These are phyloP conservation scores for Eupithecia exiguata DNA, from an alignment of 2,888 invertebrate species.

Conservation along the genomic window DNA sequence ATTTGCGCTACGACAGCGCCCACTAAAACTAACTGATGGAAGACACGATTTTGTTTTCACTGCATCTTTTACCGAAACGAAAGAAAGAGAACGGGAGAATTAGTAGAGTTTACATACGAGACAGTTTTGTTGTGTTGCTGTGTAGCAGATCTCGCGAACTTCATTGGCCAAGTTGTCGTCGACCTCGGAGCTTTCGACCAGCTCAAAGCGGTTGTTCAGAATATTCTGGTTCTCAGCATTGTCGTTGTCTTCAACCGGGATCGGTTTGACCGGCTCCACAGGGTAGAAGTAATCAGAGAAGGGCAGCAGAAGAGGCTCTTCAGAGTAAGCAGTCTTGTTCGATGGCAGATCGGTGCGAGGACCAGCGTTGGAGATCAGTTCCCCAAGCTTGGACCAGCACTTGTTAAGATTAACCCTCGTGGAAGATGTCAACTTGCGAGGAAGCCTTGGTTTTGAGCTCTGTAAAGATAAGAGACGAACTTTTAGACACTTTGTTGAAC, in stretches of 20 bases:
- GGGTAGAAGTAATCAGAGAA: conserved; percentile 75
- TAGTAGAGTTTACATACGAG: conserved; percentile 77
- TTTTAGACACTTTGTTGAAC: conserved; percentile 34
- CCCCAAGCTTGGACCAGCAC: conserved; percentile 86
- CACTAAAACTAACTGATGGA: conserved; percentile 77
- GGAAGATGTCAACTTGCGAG: conserved; percentile 82
- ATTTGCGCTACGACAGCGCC: conserved; percentile 61
- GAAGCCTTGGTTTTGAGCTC: conserved; percentile 83
- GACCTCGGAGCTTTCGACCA: conserved; percentile 74
- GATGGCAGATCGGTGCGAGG: conserved; percentile 78
- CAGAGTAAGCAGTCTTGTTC: conserved; percentile 75
- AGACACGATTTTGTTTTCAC: conserved; percentile 83
- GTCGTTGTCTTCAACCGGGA: conserved; percentile 71
- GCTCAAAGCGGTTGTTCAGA: conserved; percentile 72
- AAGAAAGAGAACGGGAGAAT: conserved; percentile 52
- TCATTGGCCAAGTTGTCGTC: conserved; percentile 85
- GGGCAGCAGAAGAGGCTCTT: conserved; percentile 73
- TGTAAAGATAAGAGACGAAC: conserved; percentile 67
- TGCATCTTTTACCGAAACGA: conserved; percentile 67
- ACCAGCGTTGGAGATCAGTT: conserved; percentile 77
- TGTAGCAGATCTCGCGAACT: conserved; percentile 82
- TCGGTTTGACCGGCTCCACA: conserved; percentile 74
- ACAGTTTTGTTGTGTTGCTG: conserved; percentile 65
- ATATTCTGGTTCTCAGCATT: conserved; percentile 79
- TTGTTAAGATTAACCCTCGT: conserved; percentile 86